Conservation (phyloP, 2,888 invertebrate species). For the Thera obeliscata region DNA sequence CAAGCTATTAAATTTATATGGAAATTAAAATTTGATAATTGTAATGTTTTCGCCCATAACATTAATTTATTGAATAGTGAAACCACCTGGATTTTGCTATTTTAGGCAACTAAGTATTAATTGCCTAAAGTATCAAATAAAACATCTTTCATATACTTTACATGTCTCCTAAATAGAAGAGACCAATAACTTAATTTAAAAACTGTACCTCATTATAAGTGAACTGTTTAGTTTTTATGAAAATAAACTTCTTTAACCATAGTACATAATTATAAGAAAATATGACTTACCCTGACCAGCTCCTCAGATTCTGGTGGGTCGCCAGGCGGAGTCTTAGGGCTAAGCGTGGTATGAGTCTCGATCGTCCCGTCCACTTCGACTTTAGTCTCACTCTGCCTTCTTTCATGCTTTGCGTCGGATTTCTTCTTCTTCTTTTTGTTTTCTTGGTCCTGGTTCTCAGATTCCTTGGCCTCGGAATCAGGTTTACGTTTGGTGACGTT, state of each 20-base stretch:
- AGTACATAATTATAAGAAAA: neutral
- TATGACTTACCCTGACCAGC: constrained; percentile 88
- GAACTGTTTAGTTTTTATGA: too few species aligned
- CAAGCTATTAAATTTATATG: too few species aligned
- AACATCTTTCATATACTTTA: too few species aligned
- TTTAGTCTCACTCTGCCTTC: constrained; percentile 75
- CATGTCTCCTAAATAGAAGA: too few species aligned
- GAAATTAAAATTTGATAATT: too few species aligned
- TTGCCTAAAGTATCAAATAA: too few species aligned
- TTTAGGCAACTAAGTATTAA: too few species aligned
- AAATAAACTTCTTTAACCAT: neutral
- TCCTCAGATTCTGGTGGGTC: constrained; percentile 97
- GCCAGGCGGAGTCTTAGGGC: constrained; percentile 91
- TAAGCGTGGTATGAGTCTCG: constrained; percentile 90
- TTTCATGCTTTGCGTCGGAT: constrained; percentile 65
- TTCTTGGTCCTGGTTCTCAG: constrained; percentile 43
- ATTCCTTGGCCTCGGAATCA: constrained; percentile 64
- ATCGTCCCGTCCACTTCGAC: constrained; percentile 88
- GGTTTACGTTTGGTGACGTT: constrained; percentile 62
- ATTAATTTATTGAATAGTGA: too few species aligned
- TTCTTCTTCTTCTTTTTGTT: constrained; percentile 77
- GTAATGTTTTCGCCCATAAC: too few species aligned
- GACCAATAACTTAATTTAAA: too few species aligned
- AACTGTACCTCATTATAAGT: too few species aligned
- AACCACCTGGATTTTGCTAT: too few species aligned